Base-by-base conservation (phyloP, 2,113 vertebrate genomes). In the Tetraodon nigroviridis region DNA sequence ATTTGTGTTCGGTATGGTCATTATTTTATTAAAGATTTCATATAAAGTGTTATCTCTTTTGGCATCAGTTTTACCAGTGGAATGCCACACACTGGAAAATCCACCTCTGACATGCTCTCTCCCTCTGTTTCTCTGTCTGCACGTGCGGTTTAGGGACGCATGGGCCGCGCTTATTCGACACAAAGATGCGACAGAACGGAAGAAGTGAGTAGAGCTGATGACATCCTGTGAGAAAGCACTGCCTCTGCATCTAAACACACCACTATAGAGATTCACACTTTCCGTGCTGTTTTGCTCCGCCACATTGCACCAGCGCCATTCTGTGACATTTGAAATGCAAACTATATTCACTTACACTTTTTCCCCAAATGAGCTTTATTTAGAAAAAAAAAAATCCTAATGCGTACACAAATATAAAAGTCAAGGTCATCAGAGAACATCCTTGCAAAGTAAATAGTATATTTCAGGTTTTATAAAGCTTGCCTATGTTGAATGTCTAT, bases 11-110 rank as follows among this genome's bases (percentile, higher is more conserved):
- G 79, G 58, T 82, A 83, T 84, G 73, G 58, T 77, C 67, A 64
- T 85, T 85, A 75, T 89, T 92, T 89, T 88, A 92, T 88, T 91
- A 90, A 91, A 89, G 82, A 62, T 66, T 53, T 81, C 81, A 82
- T 83, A 86, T 76, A 79, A 76, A 14, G 6, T 21, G 42, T 12
- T 27, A 27, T 6, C 0, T 2, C 24, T 24, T 57, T n/a, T 51
- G 44, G 24, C 11, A 6, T 64, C 16, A 12, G 7, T 75, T 63
- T 57, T 18, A 46, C 20, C n/a, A 2, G 44, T 46, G n/a, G n/a
- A 46, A 46, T 2, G 17, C 44, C 7, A 2, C 54, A 61, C 2
- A 21, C 54, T 65, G 76, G 74, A 86, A 78, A 81, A 77, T 73
- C 66, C 64, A 55, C 54, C 50, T 12, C 46, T 15, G 46, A 2